A percentile compares a stretch with the other conserved stretches of the same genome.
These are phyloP conservation scores for Carassius gibelio DNA, from an alignment of 2,113 vertebrate genomes.

Conservation along the genomic window DNA sequence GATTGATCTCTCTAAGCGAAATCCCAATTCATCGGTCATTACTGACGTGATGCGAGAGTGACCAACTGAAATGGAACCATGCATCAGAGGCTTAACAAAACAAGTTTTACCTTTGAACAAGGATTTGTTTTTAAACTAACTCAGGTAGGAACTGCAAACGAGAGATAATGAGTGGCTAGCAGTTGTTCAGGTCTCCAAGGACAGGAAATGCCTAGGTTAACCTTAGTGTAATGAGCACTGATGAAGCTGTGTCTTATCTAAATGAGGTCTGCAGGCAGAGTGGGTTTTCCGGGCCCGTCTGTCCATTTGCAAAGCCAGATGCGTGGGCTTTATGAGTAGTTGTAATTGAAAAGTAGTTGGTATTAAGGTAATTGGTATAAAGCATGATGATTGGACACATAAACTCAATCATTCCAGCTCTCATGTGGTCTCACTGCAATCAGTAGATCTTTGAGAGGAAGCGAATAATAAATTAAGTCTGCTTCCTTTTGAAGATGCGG, in stretches of 20 bases:
- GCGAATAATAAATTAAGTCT: background rate
- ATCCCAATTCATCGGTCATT: too few relatives aligned
- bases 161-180: background rate
- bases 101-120: too few relatives aligned
- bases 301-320: constrained; percentile 12
- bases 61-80: too few relatives aligned
- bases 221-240: constrained; percentile 23
- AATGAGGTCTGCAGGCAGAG: constrained; percentile 22
- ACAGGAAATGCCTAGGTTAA: background rate
- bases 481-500: background rate
- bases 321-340: background rate
- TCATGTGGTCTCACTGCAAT: constrained; percentile 14
- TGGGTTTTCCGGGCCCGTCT: background rate
- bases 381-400: constrained; percentile 16
- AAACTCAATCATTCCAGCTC: background rate
- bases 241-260: constrained; percentile 23
- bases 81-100: too few relatives aligned
- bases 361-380: constrained; percentile 23
- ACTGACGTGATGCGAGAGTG: too few relatives aligned
- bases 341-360: constrained; percentile 23
- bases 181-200: background rate
- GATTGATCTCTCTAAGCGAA: too few relatives aligned
- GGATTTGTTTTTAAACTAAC: too few relatives aligned
- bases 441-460: constrained; percentile 5
- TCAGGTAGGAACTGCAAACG: background rate